Conservation (phyloP, 2,797 vertebrate genomes). For the Chelidonichthys spinosus region DNA sequence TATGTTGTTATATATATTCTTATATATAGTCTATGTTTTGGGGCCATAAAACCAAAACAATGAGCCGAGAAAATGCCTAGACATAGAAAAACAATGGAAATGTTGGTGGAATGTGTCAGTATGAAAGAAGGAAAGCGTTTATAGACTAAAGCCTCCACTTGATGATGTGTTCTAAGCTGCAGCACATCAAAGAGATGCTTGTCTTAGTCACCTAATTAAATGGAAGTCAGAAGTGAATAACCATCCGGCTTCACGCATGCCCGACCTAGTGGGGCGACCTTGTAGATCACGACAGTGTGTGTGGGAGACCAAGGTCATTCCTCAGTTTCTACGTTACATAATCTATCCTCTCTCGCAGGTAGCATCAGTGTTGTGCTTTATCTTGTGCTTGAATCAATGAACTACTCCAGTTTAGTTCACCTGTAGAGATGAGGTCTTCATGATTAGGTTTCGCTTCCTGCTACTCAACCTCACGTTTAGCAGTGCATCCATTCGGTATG, state of each 20-base stretch:
- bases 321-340: conserved; percentile 1
- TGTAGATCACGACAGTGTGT: background rate
- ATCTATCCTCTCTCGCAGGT: conserved; percentile 4
- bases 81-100: too few species aligned
- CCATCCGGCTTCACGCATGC: conserved; percentile 9
- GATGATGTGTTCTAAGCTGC: background rate
- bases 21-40: background rate
- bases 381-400: background rate
- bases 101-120: too few species aligned
- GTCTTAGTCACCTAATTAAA: conserved; percentile 21
- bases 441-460: conserved; percentile 11
- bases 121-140: too few species aligned
- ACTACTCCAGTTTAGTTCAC: background rate
- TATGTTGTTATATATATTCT: too few species aligned
- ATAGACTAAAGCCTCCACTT: conserved; percentile 4
- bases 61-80: background rate
- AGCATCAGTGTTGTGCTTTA: background rate
- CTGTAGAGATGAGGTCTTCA: background rate
- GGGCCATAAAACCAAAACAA: background rate
- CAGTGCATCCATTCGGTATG: background rate
- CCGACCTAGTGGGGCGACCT: conserved; percentile 21
- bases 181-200: conserved; percentile 9
- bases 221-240: conserved; percentile 7
- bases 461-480: background rate
- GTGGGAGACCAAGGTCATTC: conserved; percentile 7